Conservation (phyloP, 2,797 vertebrate genomes). For the Sebastes nivosus region DNA sequence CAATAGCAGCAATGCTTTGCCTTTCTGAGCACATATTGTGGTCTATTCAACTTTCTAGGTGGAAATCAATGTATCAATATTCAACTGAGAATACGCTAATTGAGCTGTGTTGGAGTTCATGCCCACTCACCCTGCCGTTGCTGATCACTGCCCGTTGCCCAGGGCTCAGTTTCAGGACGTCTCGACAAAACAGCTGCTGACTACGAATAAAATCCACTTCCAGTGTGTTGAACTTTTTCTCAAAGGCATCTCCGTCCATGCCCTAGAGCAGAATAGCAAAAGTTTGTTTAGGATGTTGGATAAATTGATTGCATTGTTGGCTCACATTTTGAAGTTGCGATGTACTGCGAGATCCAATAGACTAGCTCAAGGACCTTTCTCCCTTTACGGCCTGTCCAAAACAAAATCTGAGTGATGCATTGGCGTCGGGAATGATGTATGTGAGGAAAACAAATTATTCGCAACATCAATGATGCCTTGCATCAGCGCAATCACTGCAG, state of each 20-base stretch:
- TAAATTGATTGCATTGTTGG: conserved; percentile 23
- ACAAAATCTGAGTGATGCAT: conserved; percentile 50
- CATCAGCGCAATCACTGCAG: conserved; percentile 53
- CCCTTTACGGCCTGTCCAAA: conserved; percentile 33
- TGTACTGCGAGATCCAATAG: conserved; percentile 26
- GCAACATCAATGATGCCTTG: conserved; percentile 62
- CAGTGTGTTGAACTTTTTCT: conserved; percentile 96
- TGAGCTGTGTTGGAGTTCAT: neutral
- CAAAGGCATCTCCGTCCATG: conserved; percentile 90
- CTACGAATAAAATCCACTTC: conserved; percentile 89
- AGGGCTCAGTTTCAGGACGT: conserved; percentile 88
- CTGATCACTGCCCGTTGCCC: conserved; percentile 89
- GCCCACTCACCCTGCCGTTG: conserved; percentile 92
- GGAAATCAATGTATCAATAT: neutral
- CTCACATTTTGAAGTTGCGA: conserved; percentile 24
- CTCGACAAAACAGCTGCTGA: conserved; percentile 90
- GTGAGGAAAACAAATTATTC: conserved; percentile 53
- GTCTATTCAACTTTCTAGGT: neutral
- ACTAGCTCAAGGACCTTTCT: conserved; percentile 47
- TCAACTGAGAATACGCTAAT: neutral
- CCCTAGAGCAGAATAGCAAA: conserved; percentile 79
- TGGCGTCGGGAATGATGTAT: conserved; percentile 59
- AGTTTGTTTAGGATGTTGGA: conserved; percentile 40
- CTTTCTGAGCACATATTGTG: neutral
- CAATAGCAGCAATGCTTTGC: neutral